Conservation (phyloP, 1,140 invertebrate species). For the Magallana gigas region DNA sequence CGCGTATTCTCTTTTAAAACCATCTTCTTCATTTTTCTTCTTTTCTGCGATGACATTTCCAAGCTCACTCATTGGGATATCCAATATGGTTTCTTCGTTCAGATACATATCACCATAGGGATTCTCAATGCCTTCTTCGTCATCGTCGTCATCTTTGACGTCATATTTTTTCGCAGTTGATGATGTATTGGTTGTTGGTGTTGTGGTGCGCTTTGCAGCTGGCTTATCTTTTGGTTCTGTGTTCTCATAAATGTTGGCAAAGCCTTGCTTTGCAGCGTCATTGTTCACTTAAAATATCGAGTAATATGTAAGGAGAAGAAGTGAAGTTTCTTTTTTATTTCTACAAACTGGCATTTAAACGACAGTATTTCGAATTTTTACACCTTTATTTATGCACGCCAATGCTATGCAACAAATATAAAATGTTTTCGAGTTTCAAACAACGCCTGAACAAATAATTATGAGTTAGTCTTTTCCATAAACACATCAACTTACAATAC, state of each 20-base stretch:
- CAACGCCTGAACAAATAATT: too few relatives aligned
- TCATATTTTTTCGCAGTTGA: neutral
- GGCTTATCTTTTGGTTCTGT: neutral
- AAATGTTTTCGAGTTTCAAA: too few relatives aligned
- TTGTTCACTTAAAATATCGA: neutral
- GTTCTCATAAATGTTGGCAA: neutral
- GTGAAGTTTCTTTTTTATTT: too few relatives aligned
- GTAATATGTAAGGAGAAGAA: too few relatives aligned
- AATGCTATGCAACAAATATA: too few relatives aligned
- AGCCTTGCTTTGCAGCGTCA: neutral
- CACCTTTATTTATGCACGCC: too few relatives aligned
- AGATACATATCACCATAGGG: conserved; percentile 18
- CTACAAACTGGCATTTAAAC: too few relatives aligned
- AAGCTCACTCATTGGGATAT: neutral
- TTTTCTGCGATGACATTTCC: neutral
- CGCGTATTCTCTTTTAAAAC: conserved; percentile 20
- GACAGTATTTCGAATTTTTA: too few relatives aligned
- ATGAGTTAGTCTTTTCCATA: too few relatives aligned
- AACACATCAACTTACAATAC: too few relatives aligned
- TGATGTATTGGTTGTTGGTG: too few relatives aligned
- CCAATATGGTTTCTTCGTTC: neutral
- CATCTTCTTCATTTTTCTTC: neutral
- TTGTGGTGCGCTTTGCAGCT: neutral
- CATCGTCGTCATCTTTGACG: neutral
- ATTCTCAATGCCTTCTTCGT: conserved; percentile 15